A percentile compares a stretch with the other conserved stretches of the same genome.
Evolutionary conservation across 2,797 vertebrate species (phyloP).

Genomic region (Sebastes taczanowskii): DNA sequence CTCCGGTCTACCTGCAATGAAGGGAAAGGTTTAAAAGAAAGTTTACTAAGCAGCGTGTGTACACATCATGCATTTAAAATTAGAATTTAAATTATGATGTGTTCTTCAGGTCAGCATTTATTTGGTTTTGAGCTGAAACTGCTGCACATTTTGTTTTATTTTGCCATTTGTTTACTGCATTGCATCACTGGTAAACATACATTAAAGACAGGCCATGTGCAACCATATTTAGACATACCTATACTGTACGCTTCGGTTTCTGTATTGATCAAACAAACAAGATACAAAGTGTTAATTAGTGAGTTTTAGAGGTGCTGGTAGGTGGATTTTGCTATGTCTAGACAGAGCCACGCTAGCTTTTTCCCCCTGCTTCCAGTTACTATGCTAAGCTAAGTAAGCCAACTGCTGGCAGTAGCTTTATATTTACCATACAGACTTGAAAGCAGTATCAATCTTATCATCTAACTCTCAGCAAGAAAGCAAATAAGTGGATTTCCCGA

Average conservation of each 20-base stretch:
- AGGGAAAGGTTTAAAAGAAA: constrained; percentile 21
- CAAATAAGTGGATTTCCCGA: background rate
- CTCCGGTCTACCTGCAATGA: constrained; percentile 22
- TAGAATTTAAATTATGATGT: background rate
- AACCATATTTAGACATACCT: background rate
- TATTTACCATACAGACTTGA: background rate
- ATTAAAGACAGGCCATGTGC: background rate
- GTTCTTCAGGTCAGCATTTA: background rate
- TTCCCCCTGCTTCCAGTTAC: background rate
- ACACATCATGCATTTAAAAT: background rate
- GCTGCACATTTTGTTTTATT: background rate
- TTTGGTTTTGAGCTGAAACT: background rate
- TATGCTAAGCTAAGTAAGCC: background rate
- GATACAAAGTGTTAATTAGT: no score
- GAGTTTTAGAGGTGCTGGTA: background rate
- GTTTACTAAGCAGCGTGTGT: background rate
- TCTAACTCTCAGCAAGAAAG: background rate
- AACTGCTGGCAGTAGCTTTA: no score
- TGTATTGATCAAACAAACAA: no score
- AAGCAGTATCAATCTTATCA: background rate
- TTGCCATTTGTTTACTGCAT: background rate
- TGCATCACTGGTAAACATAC: background rate
- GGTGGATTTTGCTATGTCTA: background rate
- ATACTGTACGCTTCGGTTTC: no score
- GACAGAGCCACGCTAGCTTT: background rate